Evolutionary conservation across 2,113 vertebrate species (phyloP).

Genomic region (Panthera uncia): DNA sequence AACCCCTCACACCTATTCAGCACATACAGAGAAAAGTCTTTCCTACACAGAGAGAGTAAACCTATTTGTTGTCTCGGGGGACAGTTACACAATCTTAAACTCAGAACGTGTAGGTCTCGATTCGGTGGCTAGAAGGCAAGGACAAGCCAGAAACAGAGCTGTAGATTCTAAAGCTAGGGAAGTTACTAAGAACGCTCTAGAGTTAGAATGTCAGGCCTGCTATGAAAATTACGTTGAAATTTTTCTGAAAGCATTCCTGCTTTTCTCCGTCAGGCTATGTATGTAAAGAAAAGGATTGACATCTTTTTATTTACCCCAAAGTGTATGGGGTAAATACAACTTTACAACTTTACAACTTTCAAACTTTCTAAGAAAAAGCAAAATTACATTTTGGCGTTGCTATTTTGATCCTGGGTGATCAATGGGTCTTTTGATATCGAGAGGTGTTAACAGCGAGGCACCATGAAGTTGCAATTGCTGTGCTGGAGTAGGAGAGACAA

Average conservation of each 20-base stretch:
- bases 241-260: slow-evolving; percentile 6
- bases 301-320: not conserved
- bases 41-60: not conserved
- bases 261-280: not conserved
- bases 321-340: not conserved
- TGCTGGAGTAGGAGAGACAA: not conserved
- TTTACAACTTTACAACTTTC: not conserved
- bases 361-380: slow-evolving; percentile 24
- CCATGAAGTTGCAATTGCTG: not conserved
- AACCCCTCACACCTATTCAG: not conserved
- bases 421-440: not conserved
- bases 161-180: not conserved
- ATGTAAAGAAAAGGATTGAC: not conserved
- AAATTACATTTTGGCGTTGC: not conserved
- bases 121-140: not conserved
- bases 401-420: not conserved
- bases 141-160: not conserved
- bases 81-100: not conserved
- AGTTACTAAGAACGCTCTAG: not conserved
- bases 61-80: not conserved
- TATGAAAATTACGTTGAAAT: not conserved
- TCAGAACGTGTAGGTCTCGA: not conserved
- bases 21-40: not conserved
- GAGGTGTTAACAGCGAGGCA: not conserved
- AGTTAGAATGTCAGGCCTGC: not conserved